Conservation (phyloP, 2,113 vertebrate genomes). For the Gasterosteus aculeatus region DNA sequence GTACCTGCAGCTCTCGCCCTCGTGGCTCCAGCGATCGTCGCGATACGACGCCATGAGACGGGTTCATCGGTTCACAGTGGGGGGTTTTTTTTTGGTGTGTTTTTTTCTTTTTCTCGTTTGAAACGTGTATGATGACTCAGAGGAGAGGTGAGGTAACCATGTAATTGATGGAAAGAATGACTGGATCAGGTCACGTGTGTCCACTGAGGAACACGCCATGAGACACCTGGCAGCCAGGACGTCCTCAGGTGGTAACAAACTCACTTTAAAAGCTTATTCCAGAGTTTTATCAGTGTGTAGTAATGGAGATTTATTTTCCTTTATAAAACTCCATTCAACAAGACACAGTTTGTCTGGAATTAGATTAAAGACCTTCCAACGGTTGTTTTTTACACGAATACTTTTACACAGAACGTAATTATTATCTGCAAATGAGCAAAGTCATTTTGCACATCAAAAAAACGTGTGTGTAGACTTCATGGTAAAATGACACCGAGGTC, state of each 20-base stretch:
- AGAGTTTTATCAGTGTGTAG: not conserved
- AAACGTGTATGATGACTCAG: slow-evolving; percentile 37
- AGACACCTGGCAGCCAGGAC: slow-evolving; percentile 17
- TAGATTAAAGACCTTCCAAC: not conserved
- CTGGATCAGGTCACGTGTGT: not conserved
- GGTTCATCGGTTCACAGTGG: slow-evolving; percentile 27
- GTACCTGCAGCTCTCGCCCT: slow-evolving; percentile 53
- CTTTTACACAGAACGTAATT: no score
- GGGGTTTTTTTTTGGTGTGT: no score
- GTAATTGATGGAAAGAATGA: slow-evolving; percentile 33
- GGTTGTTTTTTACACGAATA: no score
- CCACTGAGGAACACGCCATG: slow-evolving; percentile 11
- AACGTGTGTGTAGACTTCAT: not conserved
- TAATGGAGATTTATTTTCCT: not conserved
- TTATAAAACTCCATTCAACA: not conserved
- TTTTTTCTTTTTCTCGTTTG: not conserved
- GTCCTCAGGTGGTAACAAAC: not conserved
- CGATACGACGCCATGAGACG: slow-evolving; percentile 13
- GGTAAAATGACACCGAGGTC: not conserved
- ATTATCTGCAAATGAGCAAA: no score
- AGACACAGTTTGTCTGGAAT: not conserved
- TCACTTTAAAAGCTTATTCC: not conserved
- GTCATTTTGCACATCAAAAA: not conserved
- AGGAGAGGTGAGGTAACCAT: slow-evolving; percentile 31
- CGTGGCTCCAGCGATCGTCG: not conserved